Conservation (phyloP, 2,113 vertebrate species). For the Sebastes fasciatus region DNA sequence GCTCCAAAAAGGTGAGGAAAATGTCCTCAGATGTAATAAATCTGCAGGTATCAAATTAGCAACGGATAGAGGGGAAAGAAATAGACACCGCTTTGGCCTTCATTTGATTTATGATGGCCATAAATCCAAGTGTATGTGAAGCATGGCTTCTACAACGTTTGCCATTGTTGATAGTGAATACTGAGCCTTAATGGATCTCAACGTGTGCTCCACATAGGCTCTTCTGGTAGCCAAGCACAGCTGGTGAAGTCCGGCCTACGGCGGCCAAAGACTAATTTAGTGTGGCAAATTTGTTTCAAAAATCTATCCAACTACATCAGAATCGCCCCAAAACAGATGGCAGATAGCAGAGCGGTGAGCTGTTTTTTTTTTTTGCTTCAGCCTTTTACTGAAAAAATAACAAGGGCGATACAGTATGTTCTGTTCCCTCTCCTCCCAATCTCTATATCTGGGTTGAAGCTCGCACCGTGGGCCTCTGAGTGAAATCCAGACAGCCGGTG, state of each 20-base stretch:
- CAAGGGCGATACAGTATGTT: conserved; percentile 48
- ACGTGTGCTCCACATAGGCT: conserved; percentile 40
- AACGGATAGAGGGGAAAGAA: conserved; percentile 18
- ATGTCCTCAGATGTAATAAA: conserved; percentile 50
- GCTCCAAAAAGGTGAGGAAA: conserved; percentile 24
- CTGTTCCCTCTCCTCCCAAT: conserved; percentile 46
- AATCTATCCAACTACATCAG: conserved; percentile 63
- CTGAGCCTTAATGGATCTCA: conserved; percentile 39
- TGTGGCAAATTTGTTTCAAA: conserved; percentile 67
- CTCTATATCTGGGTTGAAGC: conserved; percentile 74
- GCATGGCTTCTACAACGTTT: conserved; percentile 19
- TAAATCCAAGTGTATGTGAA: conserved; percentile 54
- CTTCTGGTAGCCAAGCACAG: conserved; percentile 54
- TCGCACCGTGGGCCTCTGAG: conserved; percentile 50
- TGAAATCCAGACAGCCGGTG: conserved; percentile 62
- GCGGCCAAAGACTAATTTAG: conserved; percentile 71
- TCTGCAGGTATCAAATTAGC: conserved; percentile 65
- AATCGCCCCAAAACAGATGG: conserved; percentile 67
- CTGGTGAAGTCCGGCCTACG: conserved; percentile 49
- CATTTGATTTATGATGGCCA: conserved; percentile 53
- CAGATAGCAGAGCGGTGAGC: conserved; percentile 49
- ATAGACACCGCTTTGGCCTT: conserved; percentile 48
- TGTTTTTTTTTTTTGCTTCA: conserved; percentile 45
- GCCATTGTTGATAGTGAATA: conserved; percentile 27
- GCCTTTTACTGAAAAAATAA: conserved; percentile 36